A percentile compares a stretch with the other conserved stretches of the same genome.
phyloP scores from a whole-genome alignment of 2,888 invertebrate genomes.

The Atethmia centrago region DNA sequence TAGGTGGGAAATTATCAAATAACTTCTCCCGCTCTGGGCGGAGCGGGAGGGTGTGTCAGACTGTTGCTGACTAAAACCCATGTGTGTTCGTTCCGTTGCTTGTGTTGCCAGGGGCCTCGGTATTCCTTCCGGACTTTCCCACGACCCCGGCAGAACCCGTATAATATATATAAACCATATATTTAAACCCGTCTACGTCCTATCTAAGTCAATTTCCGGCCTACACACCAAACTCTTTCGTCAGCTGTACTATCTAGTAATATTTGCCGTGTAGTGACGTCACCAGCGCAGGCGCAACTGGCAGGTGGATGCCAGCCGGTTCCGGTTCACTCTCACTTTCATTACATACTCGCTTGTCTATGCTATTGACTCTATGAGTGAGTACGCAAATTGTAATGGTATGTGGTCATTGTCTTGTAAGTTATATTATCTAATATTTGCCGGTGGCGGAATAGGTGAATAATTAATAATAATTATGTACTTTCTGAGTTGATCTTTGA shows the following conservation, averaged over 20 bases:
- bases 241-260: constrained; percentile 32
- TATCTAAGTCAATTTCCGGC: neutral
- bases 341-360: constrained; percentile 44
- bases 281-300: constrained; percentile 51
- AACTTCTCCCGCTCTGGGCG: too few species aligned
- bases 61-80: too few species aligned
- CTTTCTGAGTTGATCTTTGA: neutral
- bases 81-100: too few species aligned
- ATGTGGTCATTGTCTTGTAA: constrained; percentile 25
- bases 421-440: neutral
- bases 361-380: constrained; percentile 46
- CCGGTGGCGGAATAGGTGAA: neutral
- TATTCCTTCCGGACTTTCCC: too few species aligned
- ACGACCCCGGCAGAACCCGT: too few species aligned
- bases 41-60: too few species aligned
- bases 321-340: constrained; percentile 69
- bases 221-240: neutral
- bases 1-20: too few species aligned
- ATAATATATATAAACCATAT: too few species aligned
- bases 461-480: neutral
- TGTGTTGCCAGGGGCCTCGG: too few species aligned
- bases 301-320: constrained; percentile 63
- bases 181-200: too few species aligned
- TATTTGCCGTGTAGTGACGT: constrained; percentile 52
- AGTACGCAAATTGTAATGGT: constrained; percentile 33